phyloP scores from a whole-genome alignment of 23 tunicate genomes.

The Ascidia mentula region DNA sequence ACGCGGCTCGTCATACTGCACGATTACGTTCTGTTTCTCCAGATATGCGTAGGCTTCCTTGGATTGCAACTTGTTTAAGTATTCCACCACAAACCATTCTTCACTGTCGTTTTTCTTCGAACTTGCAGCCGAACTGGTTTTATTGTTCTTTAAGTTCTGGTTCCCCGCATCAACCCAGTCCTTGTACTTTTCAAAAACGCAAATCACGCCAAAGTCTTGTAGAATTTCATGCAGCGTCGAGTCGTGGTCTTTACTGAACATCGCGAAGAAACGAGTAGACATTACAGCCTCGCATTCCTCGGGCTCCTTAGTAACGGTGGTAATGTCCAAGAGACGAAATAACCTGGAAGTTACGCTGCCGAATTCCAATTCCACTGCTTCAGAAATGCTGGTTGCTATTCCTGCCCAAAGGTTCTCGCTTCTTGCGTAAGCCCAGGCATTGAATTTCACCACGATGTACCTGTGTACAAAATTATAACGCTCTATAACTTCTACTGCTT shows the following conservation, averaged over 20 bases:
- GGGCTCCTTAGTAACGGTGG: background rate
- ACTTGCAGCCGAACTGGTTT: background rate
- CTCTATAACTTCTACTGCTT: too few relatives aligned
- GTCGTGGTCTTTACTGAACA: background rate
- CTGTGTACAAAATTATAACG: background rate
- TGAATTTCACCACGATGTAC: constrained; percentile 41
- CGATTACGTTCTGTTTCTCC: background rate
- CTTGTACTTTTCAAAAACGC: background rate
- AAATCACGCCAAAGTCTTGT: background rate
- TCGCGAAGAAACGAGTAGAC: background rate
- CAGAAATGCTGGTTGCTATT: constrained; percentile 32
- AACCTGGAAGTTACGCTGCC: constrained; percentile 18
- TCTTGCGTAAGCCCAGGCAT: constrained; percentile 52
- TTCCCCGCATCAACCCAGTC: background rate
- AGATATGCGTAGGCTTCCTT: background rate
- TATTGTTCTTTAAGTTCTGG: background rate
- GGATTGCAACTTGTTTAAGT: background rate
- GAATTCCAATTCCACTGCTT: constrained; percentile 43
- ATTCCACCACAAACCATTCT: background rate
- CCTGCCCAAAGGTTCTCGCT: constrained; percentile 57
- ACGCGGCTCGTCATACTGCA: background rate
- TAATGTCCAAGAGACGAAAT: constrained; percentile 7
- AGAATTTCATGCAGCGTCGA: background rate
- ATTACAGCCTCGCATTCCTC: background rate
- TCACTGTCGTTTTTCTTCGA: background rate